These are phyloP conservation scores for Chitala chitala DNA, from an alignment of 2,113 vertebrate genomes.

Conservation along the genomic window DNA sequence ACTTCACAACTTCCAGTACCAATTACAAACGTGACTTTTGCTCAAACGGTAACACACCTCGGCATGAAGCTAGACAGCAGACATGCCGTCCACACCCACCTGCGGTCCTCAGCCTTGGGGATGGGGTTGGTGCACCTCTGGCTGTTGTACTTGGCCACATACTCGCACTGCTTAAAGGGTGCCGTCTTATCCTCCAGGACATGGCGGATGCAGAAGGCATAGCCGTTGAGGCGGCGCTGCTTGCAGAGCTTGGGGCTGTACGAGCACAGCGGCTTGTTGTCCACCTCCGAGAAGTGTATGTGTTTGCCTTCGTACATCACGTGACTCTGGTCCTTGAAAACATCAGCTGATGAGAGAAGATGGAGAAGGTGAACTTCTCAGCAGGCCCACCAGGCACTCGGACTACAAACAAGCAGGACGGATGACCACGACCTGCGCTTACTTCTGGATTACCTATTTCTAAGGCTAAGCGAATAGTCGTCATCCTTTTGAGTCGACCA, in stretches of 20 bases:
- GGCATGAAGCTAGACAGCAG: background rate
- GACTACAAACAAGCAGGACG: background rate
- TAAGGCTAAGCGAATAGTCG: no score
- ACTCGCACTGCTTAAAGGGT: conserved; percentile 91
- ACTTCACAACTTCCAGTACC: no score
- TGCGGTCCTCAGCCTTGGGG: conserved; percentile 82
- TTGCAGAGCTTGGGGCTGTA: conserved; percentile 99
- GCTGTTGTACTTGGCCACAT: conserved; percentile 91
- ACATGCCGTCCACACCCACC: conserved; percentile 56
- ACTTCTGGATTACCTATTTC: no score
- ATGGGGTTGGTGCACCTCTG: conserved; percentile 88
- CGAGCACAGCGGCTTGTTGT: conserved; percentile 99
- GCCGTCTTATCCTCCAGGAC: conserved; percentile 88
- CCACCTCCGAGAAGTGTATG: conserved; percentile 99
- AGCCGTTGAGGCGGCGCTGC: conserved; percentile 87
- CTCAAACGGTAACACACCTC: no score
- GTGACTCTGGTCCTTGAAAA: conserved; percentile 99
- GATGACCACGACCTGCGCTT: no score
- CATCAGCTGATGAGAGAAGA: conserved; percentile 89
- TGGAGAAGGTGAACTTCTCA: conserved; percentile 36
- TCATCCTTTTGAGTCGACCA: no score
- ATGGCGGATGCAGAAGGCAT: conserved; percentile 89
- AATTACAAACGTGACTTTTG: background rate
- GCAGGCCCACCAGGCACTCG: conserved; percentile 46
- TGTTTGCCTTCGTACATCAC: conserved; percentile 99